These are phyloP conservation scores for Chiridota heheva DNA, from an alignment of 35 echinoderm and acorn worm species.

Conservation along the genomic window DNA sequence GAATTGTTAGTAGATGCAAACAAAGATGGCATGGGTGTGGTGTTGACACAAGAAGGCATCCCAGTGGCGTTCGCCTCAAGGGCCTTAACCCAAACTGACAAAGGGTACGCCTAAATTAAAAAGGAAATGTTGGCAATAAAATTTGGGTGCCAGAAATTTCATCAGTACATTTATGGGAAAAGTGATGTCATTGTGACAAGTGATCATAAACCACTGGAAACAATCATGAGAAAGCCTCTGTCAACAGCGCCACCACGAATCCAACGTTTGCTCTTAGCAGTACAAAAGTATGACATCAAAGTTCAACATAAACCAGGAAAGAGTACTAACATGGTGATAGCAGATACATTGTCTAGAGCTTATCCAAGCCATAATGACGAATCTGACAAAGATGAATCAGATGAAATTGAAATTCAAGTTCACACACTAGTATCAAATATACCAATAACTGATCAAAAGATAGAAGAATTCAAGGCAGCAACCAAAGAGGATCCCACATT, in stretches of 20 bases:
- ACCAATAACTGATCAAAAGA: too few relatives aligned
- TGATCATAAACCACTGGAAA: conserved; percentile 47
- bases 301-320: conserved; percentile 1
- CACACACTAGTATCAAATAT: neutral
- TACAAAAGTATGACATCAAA: conserved; percentile 27
- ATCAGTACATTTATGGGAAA: conserved; percentile 22
- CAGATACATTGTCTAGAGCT: conserved; percentile 15
- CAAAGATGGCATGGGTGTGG: conserved; percentile 19
- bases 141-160: conserved; percentile 15
- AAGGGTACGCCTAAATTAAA: conserved; percentile 38
- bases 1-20: conserved; percentile 23
- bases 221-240: conserved; percentile 27
- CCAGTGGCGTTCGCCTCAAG: conserved; percentile 14
- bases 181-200: conserved; percentile 15
- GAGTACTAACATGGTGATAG: conserved; percentile 40
- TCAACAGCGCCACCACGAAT: conserved; percentile 24
- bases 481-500: too few relatives aligned
- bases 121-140: conserved; percentile 49
- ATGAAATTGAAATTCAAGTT: neutral
- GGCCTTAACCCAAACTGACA: conserved; percentile 14
- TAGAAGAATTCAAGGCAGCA: too few relatives aligned
- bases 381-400: too few relatives aligned
- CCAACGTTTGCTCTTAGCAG: conserved; percentile 31
- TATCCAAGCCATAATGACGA: too few relatives aligned
- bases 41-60: conserved; percentile 17